Base-by-base conservation (phyloP, 2,888 invertebrate genomes). In the Zhuqinia jingwanae region DNA sequence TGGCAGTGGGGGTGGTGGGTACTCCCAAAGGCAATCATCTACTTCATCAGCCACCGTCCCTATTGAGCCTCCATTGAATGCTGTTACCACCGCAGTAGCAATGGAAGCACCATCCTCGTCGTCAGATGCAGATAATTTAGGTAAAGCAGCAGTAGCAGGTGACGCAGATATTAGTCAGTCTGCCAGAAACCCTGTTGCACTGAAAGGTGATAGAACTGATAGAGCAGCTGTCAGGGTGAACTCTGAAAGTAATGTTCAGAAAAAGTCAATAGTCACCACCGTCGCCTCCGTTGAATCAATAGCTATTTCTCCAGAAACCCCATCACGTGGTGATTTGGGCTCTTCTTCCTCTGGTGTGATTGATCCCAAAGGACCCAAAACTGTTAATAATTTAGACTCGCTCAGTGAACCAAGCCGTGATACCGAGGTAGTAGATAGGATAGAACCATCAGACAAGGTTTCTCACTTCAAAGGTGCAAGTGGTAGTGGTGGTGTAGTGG, bases 351-450 rank as follows among this genome's bases (percentile, higher is more conserved):
- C 50, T 30, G 84, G 56, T 45, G 45, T 36, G 10, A 8, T n/a
- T 47, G 75, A 47, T 2, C 17, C 73, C 45, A 36, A 73, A 73
- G 25, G 25, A 56, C 76, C 77, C n/a, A 36, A 47, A 17, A 15
- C 78, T 58, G 45, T 27, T 27, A 85, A 63, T 42, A 85, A 78
- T 53, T 56, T 78, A 42, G 79, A 85, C 20, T 75, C 80, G 86
- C 86, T 86, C 86, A 86, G 75, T 76, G 86, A 86, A 86, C 80
- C 80, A 80, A 81, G n/a, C 47, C 86, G 86, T 86, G 86, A 86
- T 86, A 86, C 50, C 20, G 73, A 85, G 60, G 53, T 85, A 53
- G 78, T 70, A 17, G 60, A 75, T 75, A 80, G 73, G 20, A 80
- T 85, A 78, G 25, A 68, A 22, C 60, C 78, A 17, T 45, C 70